Percentiles rank a stretch among this genome's conserved stretches.
Conservation (phyloP, 2,797 vertebrate genomes). For the Acanthopagrus latus region DNA sequence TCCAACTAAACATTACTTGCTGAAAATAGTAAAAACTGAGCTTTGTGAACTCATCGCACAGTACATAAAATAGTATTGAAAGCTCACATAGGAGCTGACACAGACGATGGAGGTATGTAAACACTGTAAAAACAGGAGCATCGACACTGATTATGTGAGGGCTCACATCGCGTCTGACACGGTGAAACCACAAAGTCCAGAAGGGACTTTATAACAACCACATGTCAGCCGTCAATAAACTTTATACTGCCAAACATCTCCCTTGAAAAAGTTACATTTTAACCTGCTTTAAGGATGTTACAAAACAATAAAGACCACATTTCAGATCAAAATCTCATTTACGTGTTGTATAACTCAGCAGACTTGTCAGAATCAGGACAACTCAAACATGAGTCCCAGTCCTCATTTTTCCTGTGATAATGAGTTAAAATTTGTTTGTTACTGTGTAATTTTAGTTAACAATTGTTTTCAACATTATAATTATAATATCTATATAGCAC, state of each 20-base stretch:
- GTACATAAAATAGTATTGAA: no score
- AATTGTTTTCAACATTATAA: no score
- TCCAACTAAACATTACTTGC: no score
- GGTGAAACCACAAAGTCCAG: slow-evolving; percentile 70
- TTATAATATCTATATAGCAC: no score
- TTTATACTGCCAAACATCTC: slow-evolving; percentile 51
- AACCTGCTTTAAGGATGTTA: slow-evolving; percentile 68
- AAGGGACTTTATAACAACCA: slow-evolving; percentile 63
- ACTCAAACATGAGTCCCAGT: not conserved
- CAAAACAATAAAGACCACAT: slow-evolving; percentile 59
- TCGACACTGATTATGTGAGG: not conserved
- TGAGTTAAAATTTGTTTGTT: no score
- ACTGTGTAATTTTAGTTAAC: no score
- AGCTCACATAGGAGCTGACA: no score
- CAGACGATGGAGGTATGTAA: no score
- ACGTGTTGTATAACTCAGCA: not conserved
- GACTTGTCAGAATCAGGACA: not conserved
- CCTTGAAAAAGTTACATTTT: slow-evolving; percentile 70
- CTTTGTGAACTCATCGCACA: no score
- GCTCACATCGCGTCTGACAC: slow-evolving; percentile 9
- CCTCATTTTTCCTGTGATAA: no score
- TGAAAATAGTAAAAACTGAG: no score
- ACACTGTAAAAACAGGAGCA: no score
- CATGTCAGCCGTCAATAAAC: slow-evolving; percentile 72
- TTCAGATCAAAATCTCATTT: slow-evolving; percentile 31